Conservation (phyloP, 1,140 invertebrate species). For the Sesamia nonagrioides region DNA sequence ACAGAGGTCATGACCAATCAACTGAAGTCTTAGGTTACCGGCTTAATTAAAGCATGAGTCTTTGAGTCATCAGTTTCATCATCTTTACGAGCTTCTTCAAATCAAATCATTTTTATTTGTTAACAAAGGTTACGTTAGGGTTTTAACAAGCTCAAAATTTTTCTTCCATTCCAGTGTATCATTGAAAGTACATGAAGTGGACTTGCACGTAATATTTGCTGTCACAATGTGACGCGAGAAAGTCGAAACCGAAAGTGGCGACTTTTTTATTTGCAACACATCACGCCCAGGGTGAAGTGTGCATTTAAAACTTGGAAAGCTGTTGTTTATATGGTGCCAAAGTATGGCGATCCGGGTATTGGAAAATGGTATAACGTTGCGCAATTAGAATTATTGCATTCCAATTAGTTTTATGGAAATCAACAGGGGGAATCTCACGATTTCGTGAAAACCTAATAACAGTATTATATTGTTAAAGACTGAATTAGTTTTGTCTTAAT, state of each 20-base stretch:
- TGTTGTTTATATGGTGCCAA: slow-evolving; percentile 10
- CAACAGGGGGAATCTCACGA: too few relatives aligned
- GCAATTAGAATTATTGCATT: slow-evolving; percentile 4
- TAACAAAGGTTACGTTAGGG: too few relatives aligned
- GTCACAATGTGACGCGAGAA: slow-evolving; percentile 65
- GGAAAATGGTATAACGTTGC: slow-evolving; percentile 5
- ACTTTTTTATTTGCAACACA: slow-evolving; percentile 60
- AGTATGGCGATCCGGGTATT: slow-evolving; percentile 24
- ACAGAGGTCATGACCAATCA: neutral
- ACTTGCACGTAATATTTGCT: slow-evolving; percentile 65
- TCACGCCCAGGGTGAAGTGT: slow-evolving; percentile 57
- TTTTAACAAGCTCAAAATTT: neutral
- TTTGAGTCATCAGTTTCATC: neutral
- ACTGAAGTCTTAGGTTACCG: neutral
- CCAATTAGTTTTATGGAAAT: neutral
- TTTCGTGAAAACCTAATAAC: too few relatives aligned
- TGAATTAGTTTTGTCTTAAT: neutral
- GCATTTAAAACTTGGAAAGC: slow-evolving; percentile 62
- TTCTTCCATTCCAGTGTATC: neutral
- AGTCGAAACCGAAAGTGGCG: slow-evolving; percentile 69
- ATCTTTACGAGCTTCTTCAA: neutral
- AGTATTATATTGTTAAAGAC: neutral
- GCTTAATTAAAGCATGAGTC: neutral
- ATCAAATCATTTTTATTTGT: too few relatives aligned
- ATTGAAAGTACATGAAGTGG: slow-evolving; percentile 42